Percentiles rank a stretch among this genome's conserved stretches.
Conservation (phyloP, 2,888 invertebrate species). For the Eudemis profundana region DNA sequence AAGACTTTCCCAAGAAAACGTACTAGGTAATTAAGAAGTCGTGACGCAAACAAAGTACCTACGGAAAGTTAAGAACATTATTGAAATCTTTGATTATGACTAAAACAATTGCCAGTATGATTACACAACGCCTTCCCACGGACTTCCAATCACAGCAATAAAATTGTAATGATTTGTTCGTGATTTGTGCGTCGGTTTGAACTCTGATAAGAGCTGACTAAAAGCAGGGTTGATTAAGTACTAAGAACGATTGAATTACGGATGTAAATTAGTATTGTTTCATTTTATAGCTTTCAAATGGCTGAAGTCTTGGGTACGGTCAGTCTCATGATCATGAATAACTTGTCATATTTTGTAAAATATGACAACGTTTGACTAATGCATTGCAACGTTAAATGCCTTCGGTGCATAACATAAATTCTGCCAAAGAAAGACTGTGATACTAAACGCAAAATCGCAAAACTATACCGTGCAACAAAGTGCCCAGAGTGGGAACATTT, state of each 20-base stretch:
- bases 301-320: conserved; percentile 1
- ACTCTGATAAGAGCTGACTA: conserved; percentile 20
- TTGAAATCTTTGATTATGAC: no score
- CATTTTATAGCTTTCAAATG: conserved; percentile 18
- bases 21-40: no score
- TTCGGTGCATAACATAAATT: no score
- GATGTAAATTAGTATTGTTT: conserved; percentile 39
- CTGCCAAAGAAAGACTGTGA: no score
- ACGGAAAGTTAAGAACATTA: no score
- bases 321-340: background rate
- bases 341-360: background rate
- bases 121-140: conserved; percentile 47
- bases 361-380: no score
- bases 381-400: background rate
- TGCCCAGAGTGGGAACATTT: no score
- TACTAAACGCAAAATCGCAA: no score
- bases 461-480: no score
- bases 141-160: conserved; percentile 50
- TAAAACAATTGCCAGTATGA: background rate
- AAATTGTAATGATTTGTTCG: conserved; percentile 55
- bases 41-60: no score
- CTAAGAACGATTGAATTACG: conserved; percentile 27
- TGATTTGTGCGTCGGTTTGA: conserved; percentile 13
- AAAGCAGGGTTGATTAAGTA: conserved; percentile 20
- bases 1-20: no score